A percentile compares a stretch with the other conserved stretches of the same genome.
Evolutionary conservation across 2,113 vertebrate species (phyloP).

Genomic region (Gallinago jamesoni): DNA sequence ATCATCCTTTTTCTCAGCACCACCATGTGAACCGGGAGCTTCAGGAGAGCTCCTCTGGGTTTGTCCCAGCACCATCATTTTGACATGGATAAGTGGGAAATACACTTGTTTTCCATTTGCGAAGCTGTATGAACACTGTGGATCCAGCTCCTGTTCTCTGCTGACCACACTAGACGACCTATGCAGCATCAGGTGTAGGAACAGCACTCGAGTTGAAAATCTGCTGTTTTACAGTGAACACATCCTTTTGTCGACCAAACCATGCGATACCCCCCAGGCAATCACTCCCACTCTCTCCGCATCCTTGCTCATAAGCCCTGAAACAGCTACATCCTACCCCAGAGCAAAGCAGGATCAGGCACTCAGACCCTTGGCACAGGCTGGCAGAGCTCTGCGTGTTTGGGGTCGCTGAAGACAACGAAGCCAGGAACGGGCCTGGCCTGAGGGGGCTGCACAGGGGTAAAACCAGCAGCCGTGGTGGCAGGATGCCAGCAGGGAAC

Average conservation of each 20-base stretch:
- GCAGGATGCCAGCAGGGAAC: not conserved
- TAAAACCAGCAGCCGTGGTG: not conserved
- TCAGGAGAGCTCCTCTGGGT: not conserved
- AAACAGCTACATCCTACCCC: not conserved
- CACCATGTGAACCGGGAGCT: not conserved
- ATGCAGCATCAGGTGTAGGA: not conserved
- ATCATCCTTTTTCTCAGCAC: not conserved
- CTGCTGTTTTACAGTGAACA: not conserved
- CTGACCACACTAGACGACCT: not conserved
- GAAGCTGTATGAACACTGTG: rapidly evolving
- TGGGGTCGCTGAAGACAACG: not conserved
- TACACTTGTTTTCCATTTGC: not conserved
- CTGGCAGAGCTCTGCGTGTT: not conserved
- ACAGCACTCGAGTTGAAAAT: rapidly evolving
- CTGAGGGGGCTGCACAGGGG: not conserved
- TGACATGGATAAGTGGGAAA: not conserved
- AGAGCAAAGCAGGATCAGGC: not conserved
- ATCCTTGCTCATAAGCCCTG: not conserved
- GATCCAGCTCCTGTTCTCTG: not conserved
- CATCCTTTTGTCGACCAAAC: not conserved
- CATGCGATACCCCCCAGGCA: rapidly evolving
- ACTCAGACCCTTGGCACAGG: not conserved
- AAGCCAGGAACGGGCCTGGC: not conserved
- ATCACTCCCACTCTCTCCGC: not conserved
- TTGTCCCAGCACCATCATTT: not conserved